Conservation (phyloP, 2,113 vertebrate genomes). For the Malurus elegans region DNA sequence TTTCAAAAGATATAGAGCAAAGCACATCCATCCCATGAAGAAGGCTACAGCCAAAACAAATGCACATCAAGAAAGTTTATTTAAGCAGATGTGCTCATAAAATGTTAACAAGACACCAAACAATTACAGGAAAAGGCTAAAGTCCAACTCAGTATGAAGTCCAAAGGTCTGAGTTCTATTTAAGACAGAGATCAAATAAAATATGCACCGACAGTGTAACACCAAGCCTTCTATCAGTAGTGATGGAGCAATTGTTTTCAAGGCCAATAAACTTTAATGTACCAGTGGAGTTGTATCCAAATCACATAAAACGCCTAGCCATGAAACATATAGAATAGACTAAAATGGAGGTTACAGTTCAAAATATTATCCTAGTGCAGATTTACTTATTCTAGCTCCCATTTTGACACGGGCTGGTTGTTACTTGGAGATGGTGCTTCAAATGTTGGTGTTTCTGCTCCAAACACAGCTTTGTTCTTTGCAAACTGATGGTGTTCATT, state of each 20-base stretch:
- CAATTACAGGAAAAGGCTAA: conserved; percentile 72
- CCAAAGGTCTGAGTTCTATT: conserved; percentile 59
- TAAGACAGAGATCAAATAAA: conserved; percentile 70
- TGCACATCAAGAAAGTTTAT: conserved; percentile 59
- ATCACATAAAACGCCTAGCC: conserved; percentile 55
- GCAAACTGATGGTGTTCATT: background rate
- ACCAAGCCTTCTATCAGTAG: conserved; percentile 18
- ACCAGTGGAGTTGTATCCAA: conserved; percentile 43
- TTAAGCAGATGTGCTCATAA: conserved; percentile 75
- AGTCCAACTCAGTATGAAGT: conserved; percentile 40
- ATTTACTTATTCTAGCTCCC: background rate
- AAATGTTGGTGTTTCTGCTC: background rate
- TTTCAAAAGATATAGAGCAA: conserved; percentile 33
- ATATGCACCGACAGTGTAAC: background rate
- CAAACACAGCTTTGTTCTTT: background rate
- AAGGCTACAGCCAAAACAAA: conserved; percentile 52
- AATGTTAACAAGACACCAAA: conserved; percentile 75
- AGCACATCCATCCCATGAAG: conserved; percentile 35
- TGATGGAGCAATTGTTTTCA: conserved; percentile 7
- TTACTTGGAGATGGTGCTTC: background rate
- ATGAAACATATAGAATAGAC: conserved; percentile 1
- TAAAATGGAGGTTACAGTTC: conserved; percentile 7
- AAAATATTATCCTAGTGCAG: background rate
- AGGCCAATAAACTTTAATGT: conserved; percentile 58
- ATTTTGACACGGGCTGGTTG: background rate